These are phyloP conservation scores for Napeogenes sylphis DNA, from an alignment of 2,888 invertebrate genomes.

Conservation along the genomic window DNA sequence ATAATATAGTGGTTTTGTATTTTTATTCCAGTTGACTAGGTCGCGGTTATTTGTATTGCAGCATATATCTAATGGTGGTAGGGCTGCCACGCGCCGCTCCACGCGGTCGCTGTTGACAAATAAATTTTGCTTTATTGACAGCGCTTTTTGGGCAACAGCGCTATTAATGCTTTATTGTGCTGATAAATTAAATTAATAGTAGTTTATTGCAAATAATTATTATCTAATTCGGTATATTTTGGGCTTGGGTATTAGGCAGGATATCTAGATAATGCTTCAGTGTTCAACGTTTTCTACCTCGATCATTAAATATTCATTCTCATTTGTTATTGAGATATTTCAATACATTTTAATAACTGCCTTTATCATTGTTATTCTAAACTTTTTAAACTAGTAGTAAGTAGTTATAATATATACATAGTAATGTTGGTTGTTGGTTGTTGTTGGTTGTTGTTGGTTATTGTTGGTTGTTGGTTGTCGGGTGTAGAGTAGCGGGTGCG, in stretches of 20 bases:
- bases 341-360: too few relatives aligned
- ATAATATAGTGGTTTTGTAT: slow-evolving; percentile 63
- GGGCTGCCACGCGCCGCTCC: slow-evolving; percentile 24
- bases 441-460: not conserved
- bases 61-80: slow-evolving; percentile 57
- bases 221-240: not conserved
- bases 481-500: slow-evolving; percentile 26
- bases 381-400: not conserved
- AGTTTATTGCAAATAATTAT: slow-evolving; percentile 17
- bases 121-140: slow-evolving; percentile 36
- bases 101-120: slow-evolving; percentile 36
- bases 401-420: slow-evolving; percentile 27
- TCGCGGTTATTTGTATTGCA: slow-evolving; percentile 69
- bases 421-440: slow-evolving; percentile 1
- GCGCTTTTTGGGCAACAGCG: slow-evolving; percentile 29
- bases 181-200: slow-evolving; percentile 30
- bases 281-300: too few relatives aligned
- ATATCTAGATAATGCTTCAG: too few relatives aligned
- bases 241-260: too few relatives aligned
- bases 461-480: too few relatives aligned
- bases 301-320: too few relatives aligned
- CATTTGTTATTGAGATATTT: too few relatives aligned
- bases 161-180: slow-evolving; percentile 27
- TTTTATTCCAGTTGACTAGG: slow-evolving; percentile 67
- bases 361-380: too few relatives aligned